Evolutionary conservation across 2,797 vertebrate species (phyloP), one percentile per base, ranked within the genome.

Genomic region (Ataeniobius toweri): DNA sequence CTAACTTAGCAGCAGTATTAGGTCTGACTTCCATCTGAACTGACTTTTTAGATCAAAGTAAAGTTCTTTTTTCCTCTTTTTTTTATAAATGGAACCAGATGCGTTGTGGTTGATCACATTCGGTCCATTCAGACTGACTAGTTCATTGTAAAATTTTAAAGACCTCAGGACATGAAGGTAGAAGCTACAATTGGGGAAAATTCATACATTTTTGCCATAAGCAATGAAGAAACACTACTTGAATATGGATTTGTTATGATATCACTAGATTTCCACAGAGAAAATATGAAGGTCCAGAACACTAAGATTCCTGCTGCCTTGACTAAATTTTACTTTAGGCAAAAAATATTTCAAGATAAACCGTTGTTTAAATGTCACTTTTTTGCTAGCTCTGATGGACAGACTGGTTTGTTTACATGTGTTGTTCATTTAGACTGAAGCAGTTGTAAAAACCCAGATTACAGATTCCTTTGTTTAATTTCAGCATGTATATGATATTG

Each of bases 351-450:
- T 63, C 36, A 8, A 39, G 36, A 41, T 22, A 13, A 48, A 39
- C 3, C 5, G 3, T 39, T 65, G 4, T 39, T 65, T 39, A 22
- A 63, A 28, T 18, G 28, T 36, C 59, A 20, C 16, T 63, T 31
- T 20, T 31, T 63, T 63, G 59, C 28, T 63, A 63, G 28, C 5
- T 31, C 5, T 61, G 26, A 31, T 36, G 7, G 16, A 20, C 28
- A 63, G 59, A 31, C 28, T 63, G 58, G 58, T 61, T 61, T 61
- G 59, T 63, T 63, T 63, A 63, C 59, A 63, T 20, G 16, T 63
- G 44, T 46, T 46, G 44, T 46, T 63, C 59, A 3, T 63, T 63
- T 20, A 36, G 59, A 31, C 5, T 26, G 59, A 31, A n/a, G 58
- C 10, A 10, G 44, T 61, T 61, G 6, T 6, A 61, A 28, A 61